phyloP scores from a whole-genome alignment of 1,140 invertebrate genomes.

The Nasonia vitripennis region DNA sequence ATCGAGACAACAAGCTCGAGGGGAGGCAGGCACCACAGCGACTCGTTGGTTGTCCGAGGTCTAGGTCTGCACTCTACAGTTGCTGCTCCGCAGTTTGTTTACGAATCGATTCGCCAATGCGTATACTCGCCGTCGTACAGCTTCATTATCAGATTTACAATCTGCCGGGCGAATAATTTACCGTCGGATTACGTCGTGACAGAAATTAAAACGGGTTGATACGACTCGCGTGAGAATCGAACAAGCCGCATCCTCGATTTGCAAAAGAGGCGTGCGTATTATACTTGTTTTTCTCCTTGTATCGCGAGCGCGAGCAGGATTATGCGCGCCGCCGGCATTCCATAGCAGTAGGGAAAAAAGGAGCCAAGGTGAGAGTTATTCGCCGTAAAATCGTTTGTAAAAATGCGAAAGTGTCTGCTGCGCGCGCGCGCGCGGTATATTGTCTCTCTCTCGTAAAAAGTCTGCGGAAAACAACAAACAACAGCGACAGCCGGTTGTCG shows the following conservation, averaged over 20 bases:
- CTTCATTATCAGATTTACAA: too few relatives aligned
- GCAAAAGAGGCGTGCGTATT: too few relatives aligned
- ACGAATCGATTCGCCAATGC: too few relatives aligned
- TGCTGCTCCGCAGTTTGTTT: too few relatives aligned
- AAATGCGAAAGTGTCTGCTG: neutral
- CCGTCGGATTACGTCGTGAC: too few relatives aligned
- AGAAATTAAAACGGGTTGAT: too few relatives aligned
- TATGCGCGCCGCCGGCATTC: neutral
- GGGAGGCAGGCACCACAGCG: neutral
- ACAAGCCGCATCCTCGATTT: neutral
- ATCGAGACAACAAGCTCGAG: neutral
- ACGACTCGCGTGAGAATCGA: too few relatives aligned
- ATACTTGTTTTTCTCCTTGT: neutral
- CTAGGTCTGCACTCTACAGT: neutral
- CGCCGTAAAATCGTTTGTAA: conserved; percentile 11
- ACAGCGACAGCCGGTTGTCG: neutral
- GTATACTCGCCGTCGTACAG: too few relatives aligned
- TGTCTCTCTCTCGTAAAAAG: neutral
- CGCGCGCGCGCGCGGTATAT: too few relatives aligned
- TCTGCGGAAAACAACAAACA: neutral
- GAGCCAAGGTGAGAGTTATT: conserved; percentile 32
- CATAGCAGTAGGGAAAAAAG: neutral
- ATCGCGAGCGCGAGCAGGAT: neutral
- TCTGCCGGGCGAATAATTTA: too few relatives aligned
- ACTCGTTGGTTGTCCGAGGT: conserved; percentile 38